Evolutionary conservation across 2,888 invertebrate species (phyloP).

Genomic region (Teinopalpus imperialis): DNA sequence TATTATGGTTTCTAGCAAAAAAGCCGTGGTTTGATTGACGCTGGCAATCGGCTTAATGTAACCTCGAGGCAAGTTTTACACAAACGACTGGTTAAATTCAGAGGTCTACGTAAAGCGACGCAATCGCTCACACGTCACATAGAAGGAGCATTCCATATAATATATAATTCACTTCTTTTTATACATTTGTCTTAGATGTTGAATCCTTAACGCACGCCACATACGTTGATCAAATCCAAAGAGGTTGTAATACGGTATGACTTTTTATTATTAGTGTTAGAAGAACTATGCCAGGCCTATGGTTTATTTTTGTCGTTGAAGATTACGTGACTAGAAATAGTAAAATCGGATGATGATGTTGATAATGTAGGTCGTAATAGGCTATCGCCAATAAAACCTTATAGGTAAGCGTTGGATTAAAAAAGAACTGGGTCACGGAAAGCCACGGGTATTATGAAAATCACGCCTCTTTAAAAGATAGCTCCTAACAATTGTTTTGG

Average conservation of each 20-base stretch:
- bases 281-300: slow-evolving; percentile 47
- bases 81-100: slow-evolving; percentile 78
- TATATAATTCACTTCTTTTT: slow-evolving; percentile 77
- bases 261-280: slow-evolving; percentile 43
- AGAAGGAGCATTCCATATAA: slow-evolving; percentile 76
- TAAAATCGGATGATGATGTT: slow-evolving; percentile 81
- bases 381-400: slow-evolving; percentile 81
- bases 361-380: slow-evolving; percentile 81
- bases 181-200: slow-evolving; percentile 78
- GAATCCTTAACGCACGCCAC: slow-evolving; percentile 45
- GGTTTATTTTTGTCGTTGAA: slow-evolving; percentile 75
- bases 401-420: slow-evolving; percentile 81
- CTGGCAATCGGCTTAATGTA: slow-evolving; percentile 80
- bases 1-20: slow-evolving; percentile 63
- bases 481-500: slow-evolving; percentile 37
- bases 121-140: slow-evolving; percentile 78
- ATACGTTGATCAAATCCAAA: slow-evolving; percentile 41
- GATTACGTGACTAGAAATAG: slow-evolving; percentile 82
- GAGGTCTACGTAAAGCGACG: slow-evolving; percentile 78
- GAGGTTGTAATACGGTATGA: slow-evolving; percentile 49
- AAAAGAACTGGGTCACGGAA: slow-evolving; percentile 78
- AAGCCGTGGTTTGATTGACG: slow-evolving; percentile 79
- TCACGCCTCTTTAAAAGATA: slow-evolving; percentile 56
- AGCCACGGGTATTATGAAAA: slow-evolving; percentile 71
- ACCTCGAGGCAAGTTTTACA: slow-evolving; percentile 78